phyloP scores from a whole-genome alignment of 1,140 invertebrate species.

The Ericerus pela region DNA sequence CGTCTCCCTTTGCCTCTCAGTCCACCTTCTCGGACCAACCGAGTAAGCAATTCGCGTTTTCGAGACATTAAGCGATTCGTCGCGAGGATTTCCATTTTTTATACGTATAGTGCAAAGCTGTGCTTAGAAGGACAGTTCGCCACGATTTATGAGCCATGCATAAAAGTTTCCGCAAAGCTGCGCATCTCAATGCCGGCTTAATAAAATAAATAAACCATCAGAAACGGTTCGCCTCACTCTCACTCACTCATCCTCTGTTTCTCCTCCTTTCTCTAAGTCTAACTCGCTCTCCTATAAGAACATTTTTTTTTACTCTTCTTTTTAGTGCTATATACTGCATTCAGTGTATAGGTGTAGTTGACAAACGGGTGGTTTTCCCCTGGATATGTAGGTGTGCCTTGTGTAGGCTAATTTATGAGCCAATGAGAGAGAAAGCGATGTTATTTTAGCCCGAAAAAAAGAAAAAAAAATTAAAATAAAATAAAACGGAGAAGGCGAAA shows the following conservation, averaged over 20 bases:
- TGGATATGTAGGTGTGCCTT: constrained; percentile 7
- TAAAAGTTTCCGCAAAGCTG: constrained; percentile 12
- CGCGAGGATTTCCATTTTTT: constrained; percentile 11
- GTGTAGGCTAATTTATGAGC: constrained; percentile 5
- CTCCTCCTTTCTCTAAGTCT: too few relatives aligned
- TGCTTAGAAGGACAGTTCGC: constrained; percentile 10
- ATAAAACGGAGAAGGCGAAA: too few relatives aligned
- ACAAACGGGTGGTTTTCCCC: constrained; percentile 1
- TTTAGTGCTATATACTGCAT: too few relatives aligned
- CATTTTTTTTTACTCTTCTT: too few relatives aligned
- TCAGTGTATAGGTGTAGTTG: too few relatives aligned
- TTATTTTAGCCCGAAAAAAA: too few relatives aligned
- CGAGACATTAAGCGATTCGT: constrained; percentile 11
- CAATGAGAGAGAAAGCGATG: constrained; percentile 8
- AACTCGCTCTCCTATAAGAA: too few relatives aligned
- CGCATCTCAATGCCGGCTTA: constrained; percentile 9
- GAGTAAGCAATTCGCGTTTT: background rate
- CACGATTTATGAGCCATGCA: constrained; percentile 11
- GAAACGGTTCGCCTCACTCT: constrained; percentile 6
- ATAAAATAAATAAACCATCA: constrained; percentile 12
- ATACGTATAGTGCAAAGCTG: constrained; percentile 11
- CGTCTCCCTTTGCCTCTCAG: too few relatives aligned
- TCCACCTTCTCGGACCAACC: too few relatives aligned
- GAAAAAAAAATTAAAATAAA: too few relatives aligned
- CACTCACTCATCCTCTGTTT: too few relatives aligned